These are phyloP conservation scores for Drosophila pullipes DNA, from an alignment of 2,888 invertebrate genomes.

Conservation along the genomic window DNA sequence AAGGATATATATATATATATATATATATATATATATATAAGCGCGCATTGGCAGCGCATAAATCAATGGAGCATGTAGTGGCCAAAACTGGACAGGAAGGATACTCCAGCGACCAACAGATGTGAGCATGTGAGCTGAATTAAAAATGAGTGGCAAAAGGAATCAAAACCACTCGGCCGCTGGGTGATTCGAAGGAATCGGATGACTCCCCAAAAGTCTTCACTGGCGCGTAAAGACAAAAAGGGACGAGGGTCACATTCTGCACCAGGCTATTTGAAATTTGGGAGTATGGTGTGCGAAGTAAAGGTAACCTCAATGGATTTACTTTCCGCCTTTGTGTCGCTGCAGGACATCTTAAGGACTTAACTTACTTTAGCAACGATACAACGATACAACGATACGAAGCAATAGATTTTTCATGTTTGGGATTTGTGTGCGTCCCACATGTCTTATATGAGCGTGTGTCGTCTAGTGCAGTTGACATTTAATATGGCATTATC, in stretches of 20 bases:
- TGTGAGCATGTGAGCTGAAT: constrained; percentile 77
- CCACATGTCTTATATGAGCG: constrained; percentile 67
- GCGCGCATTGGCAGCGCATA: constrained; percentile 60
- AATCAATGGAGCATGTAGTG: constrained; percentile 71
- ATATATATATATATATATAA: constrained; percentile 13
- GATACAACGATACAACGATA: constrained; percentile 26
- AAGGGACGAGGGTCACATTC: constrained; percentile 53
- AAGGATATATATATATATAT: constrained; percentile 32
- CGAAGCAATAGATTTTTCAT: constrained; percentile 77
- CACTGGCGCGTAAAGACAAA: constrained; percentile 77
- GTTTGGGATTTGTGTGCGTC: constrained; percentile 78
- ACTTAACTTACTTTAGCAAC: constrained; percentile 63
- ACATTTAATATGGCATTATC: constrained; percentile 80
- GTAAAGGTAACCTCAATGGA: constrained; percentile 74
- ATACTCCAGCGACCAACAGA: constrained; percentile 67
- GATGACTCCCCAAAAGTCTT: constrained; percentile 44
- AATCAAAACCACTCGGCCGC: constrained; percentile 45
- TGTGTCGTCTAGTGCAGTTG: constrained; percentile 74
- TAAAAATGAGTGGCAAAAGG: constrained; percentile 71
- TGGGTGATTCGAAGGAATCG: constrained; percentile 12
- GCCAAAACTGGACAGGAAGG: constrained; percentile 58
- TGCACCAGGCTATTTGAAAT: constrained; percentile 19
- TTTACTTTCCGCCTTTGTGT: constrained; percentile 71
- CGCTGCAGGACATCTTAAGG: constrained; percentile 74
- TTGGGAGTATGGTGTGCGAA: constrained; percentile 8